Evolutionary conservation across 92 coral and sea anemone genomes (phyloP), one percentile per base, ranked within the genome.

Genomic region (Palythoa grandis): DNA sequence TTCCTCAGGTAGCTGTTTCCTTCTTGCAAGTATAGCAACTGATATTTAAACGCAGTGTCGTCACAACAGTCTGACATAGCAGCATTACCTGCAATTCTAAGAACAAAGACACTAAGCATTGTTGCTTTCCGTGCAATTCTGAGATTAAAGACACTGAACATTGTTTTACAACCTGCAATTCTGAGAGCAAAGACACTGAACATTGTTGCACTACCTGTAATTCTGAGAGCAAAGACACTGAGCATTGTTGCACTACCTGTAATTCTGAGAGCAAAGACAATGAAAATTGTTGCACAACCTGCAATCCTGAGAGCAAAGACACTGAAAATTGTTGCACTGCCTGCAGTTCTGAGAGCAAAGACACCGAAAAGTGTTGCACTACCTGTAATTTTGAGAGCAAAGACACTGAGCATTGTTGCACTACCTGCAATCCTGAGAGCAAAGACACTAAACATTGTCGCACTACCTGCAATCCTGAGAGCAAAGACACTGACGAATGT

Each of bases 1-100:
- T 76, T 71, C 68, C 86, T 88, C 3, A 77, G 85, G 75, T 78
- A 76, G 6, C 91, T 56, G 6, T 37, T 57, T 22, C 88, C 84
- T 48, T 88, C 93, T 74, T 93, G 93, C 11, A 94, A 88, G 88
- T 85, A 94, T 8, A 94, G 77, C 50, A 91, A 76, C 79, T 94
- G 92, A 75, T 90, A 93, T 5, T 90, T 78, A 11, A 68, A 86
- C 70, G 73, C 82, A 14, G 40, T 77, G 1, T 90, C 78, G 68
- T 84, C 53, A 37, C 89, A 87, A 58, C 83, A 72, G 11, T 54
- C 53, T 70, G 40, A 14, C 17, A 78, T 37, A 60, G 47, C 22
- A 19, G 15, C 56, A 38, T 22, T 12, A 14, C 24, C 14, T 43
- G 73, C 85, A 29, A 10, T 80, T 67, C 85, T 80, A 22, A 2